These are phyloP conservation scores for Pinna nobilis DNA, from an alignment of 1,140 invertebrate genomes.

Conservation along the genomic window DNA sequence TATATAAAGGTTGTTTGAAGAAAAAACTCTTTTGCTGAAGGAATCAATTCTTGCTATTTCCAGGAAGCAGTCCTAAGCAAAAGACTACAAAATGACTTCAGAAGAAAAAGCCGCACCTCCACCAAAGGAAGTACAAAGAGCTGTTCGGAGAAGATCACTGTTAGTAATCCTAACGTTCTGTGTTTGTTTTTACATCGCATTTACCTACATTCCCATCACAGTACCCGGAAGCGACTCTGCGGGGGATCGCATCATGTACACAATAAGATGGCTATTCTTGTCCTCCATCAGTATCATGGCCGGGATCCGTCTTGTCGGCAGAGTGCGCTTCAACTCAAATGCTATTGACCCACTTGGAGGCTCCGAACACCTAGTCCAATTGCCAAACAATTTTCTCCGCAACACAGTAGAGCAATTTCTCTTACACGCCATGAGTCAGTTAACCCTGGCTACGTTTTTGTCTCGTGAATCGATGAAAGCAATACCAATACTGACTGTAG, in stretches of 20 bases:
- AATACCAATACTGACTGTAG: constrained; percentile 2
- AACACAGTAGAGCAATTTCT: constrained; percentile 20
- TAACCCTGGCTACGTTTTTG: constrained; percentile 4
- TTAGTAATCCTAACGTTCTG: too few relatives aligned
- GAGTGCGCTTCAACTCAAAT: neutral
- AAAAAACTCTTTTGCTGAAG: too few relatives aligned
- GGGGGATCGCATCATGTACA: neutral
- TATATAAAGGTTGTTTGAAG: too few relatives aligned
- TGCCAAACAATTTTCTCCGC: constrained; percentile 10
- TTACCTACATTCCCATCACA: too few relatives aligned
- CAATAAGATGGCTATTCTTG: constrained; percentile 1
- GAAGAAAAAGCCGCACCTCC: too few relatives aligned
- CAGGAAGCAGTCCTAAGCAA: too few relatives aligned
- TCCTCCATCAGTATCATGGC: neutral
- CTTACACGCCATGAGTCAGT: neutral
- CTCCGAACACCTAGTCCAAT: constrained; percentile 11
- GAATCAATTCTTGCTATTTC: too few relatives aligned
- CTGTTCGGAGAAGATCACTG: too few relatives aligned
- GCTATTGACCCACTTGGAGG: constrained; percentile 7
- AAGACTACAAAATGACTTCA: too few relatives aligned
- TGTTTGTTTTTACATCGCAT: too few relatives aligned
- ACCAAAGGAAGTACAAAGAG: too few relatives aligned
- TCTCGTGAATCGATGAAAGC: neutral
- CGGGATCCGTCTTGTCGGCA: neutral
- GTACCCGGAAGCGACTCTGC: too few relatives aligned